A percentile compares a stretch with the other conserved stretches of the same genome.
Conservation (phyloP, 2,797 vertebrate species). For the Tolypeutes matacus region DNA sequence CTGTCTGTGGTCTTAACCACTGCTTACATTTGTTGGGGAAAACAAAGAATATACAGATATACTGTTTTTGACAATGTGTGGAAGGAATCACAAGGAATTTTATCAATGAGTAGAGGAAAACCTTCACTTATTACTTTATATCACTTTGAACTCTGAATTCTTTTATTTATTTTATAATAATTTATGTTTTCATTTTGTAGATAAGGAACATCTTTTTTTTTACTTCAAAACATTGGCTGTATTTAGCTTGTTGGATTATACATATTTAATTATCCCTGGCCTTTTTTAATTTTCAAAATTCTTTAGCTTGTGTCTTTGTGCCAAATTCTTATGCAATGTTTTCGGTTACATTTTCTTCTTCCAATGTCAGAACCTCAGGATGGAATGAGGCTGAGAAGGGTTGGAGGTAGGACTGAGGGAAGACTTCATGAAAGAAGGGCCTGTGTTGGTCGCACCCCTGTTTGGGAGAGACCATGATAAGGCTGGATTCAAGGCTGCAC, state of each 20-base stretch:
- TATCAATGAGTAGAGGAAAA: neutral
- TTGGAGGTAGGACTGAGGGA: neutral
- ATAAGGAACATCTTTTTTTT: slow-evolving; percentile 60
- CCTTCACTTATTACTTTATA: neutral
- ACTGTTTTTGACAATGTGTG: neutral
- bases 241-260: slow-evolving; percentile 61
- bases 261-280: slow-evolving; percentile 53
- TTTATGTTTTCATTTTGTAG: slow-evolving; percentile 56
- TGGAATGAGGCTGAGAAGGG: neutral
- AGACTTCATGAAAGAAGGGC: slow-evolving; percentile 50
- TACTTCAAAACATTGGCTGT: slow-evolving; percentile 35
- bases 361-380: neutral
- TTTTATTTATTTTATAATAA: slow-evolving; percentile 41
- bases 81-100: slow-evolving; percentile 56
- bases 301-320: neutral
- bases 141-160: slow-evolving; percentile 39
- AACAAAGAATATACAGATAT: neutral
- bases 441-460: neutral
- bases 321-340: slow-evolving; percentile 31
- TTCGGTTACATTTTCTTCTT: slow-evolving; percentile 41
- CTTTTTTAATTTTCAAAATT: slow-evolving; percentile 41
- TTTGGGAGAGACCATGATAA: neutral
- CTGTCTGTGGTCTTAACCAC: slow-evolving; percentile 15
- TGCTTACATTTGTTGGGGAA: neutral
- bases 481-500: slow-evolving; percentile 2